Conservation (phyloP, 2,888 invertebrate genomes). For the Zeuzera pyrina region DNA sequence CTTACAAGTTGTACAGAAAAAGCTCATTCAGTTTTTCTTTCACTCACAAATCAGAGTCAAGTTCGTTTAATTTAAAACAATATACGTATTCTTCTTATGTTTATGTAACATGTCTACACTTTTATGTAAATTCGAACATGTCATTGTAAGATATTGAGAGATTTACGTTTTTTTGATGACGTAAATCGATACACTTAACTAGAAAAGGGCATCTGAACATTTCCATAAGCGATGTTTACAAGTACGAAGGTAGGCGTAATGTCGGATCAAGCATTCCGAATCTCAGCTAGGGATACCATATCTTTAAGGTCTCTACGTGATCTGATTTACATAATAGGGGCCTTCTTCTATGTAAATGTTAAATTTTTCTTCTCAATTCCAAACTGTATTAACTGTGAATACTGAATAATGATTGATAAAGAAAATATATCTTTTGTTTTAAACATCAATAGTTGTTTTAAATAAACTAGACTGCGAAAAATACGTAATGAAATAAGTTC, state of each 20-base stretch:
- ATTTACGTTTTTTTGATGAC: conserved; percentile 28
- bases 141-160: conserved; percentile 22
- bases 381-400: conserved; percentile 41
- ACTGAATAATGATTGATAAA: conserved; percentile 49
- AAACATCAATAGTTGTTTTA: too few relatives aligned
- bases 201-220: conserved; percentile 26
- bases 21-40: too few relatives aligned
- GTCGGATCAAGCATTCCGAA: conserved; percentile 43
- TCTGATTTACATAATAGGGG: conserved; percentile 55
- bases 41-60: too few relatives aligned
- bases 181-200: conserved; percentile 26
- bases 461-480: too few relatives aligned
- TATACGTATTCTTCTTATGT: too few relatives aligned
- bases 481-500: too few relatives aligned
- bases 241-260: conserved; percentile 26
- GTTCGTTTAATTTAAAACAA: too few relatives aligned
- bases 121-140: too few relatives aligned
- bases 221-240: conserved; percentile 47
- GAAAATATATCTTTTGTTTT: too few relatives aligned
- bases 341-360: conserved; percentile 40
- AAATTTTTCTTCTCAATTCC: conserved; percentile 25
- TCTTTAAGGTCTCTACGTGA: conserved; percentile 48
- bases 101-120: too few relatives aligned
- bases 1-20: too few relatives aligned
- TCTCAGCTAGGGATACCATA: conserved; percentile 46